Base-by-base conservation (phyloP, 2,797 vertebrate species). In the Psittacula echo region DNA sequence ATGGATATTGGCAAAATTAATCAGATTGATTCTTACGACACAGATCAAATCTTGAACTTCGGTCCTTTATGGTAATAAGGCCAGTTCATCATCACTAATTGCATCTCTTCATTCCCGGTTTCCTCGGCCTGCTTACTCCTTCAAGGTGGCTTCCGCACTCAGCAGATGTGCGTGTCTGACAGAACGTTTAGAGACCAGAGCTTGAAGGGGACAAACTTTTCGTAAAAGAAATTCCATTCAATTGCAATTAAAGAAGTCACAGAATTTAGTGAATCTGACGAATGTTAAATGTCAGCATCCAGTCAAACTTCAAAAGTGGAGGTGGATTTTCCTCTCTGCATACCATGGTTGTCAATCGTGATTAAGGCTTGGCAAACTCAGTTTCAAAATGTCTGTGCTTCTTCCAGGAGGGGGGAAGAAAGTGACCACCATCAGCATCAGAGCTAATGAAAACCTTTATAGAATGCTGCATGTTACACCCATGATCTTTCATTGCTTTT, bases 1-100 rank as follows among this genome's bases (percentile, higher is more conserved):
- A 66, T 75, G 72, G 66, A 60, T 89, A 92, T 92, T 89, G 92
- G 91, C 81, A 87, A 94, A 93, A 93, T 95, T 93, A 94, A 94
- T 93, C 56, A 85, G 68, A 94, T 92, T 89, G 88, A 92, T 95
- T 97, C 90, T 85, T 92, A 90, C 10, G 62, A 80, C 50, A 94
- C 88, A 75, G 88, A 87, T 93, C 81, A 65, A 90, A 82, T 80
- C 92, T 87, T 93, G 91, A 96, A 94, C 88, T 91, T 92, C 54
- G 71, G 84, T 89, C 62, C 83, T 72, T 47, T 81, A 64, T 92
- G 85, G 53, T 93, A 94, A 89, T 94, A 94, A 91, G 81, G 85
- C 81, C 75, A 74, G 90, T 94, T 96, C 68, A 75, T 95, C 79
- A 92, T 83, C 44, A 34, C 62, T 95, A 92, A 94, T 94, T 85